These are phyloP conservation scores for Himalopsyche anomala DNA, from an alignment of 2,888 invertebrate species.

Conservation along the genomic window DNA sequence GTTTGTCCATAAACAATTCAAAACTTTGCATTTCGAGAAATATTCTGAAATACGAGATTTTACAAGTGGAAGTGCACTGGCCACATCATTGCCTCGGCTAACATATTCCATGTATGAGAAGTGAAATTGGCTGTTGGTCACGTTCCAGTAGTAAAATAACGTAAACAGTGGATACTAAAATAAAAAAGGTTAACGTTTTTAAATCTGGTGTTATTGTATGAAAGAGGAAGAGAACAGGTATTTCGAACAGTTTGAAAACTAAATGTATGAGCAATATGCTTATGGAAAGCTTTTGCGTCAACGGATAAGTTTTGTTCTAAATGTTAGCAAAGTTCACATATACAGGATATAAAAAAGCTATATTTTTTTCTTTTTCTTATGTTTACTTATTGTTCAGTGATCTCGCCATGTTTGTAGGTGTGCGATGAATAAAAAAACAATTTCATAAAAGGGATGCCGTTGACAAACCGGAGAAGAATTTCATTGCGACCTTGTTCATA, in stretches of 20 bases:
- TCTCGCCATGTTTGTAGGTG: no score
- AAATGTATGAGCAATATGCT: background rate
- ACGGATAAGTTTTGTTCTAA: no score
- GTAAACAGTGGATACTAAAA: background rate
- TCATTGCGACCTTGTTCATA: conserved; percentile 34
- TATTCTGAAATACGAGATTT: background rate
- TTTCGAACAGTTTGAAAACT: background rate
- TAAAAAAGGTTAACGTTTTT: background rate
- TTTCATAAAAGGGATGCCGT: no score
- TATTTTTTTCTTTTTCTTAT: no score
- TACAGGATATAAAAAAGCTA: no score
- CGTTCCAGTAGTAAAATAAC: background rate
- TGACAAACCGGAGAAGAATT: conserved; percentile 24
- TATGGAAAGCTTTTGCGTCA: no score
- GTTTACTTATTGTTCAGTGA: no score
- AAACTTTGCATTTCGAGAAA: conserved; percentile 2
- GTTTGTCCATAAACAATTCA: background rate
- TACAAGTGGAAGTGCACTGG: background rate
- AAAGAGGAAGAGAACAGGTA: background rate
- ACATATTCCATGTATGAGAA: background rate
- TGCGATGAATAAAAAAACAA: no score
- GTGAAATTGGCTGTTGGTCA: background rate
- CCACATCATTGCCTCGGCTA: background rate
- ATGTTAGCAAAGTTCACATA: no score
- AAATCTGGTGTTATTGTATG: background rate